Evolutionary conservation across 2,113 vertebrate genomes (phyloP).

Genomic region (Parus major): DNA sequence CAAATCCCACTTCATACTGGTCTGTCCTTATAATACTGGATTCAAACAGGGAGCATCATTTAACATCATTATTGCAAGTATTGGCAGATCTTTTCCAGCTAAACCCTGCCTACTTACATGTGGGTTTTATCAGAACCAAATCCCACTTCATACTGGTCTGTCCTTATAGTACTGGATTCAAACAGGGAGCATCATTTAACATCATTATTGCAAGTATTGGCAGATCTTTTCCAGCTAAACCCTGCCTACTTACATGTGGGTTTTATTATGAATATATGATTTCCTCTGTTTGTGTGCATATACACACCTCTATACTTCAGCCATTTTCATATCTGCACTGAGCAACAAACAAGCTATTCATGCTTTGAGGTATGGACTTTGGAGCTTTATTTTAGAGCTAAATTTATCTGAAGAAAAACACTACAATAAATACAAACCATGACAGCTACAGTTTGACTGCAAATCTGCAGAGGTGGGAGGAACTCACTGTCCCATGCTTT

Average conservation of each 20-base stretch:
- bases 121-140: not conserved
- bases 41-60: not conserved
- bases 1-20: not conserved
- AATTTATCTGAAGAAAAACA: conserved; percentile 2
- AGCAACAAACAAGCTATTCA: conserved; percentile 14
- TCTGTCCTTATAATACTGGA: not conserved
- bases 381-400: not conserved
- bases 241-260: not conserved
- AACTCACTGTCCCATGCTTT: not conserved
- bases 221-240: not conserved
- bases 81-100: not conserved
- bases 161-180: not conserved
- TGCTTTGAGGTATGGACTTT: not conserved
- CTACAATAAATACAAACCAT: not conserved
- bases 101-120: not conserved
- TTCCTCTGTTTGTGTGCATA: not conserved
- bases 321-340: not conserved
- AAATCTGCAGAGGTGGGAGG: conserved; percentile 1
- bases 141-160: not conserved
- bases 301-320: not conserved
- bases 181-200: not conserved
- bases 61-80: not conserved
- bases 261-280: not conserved
- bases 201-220: not conserved
- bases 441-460: conserved; percentile 6